These are phyloP conservation scores for Corydoras maculifer DNA, from an alignment of 2,113 vertebrate genomes.

Conservation along the genomic window DNA sequence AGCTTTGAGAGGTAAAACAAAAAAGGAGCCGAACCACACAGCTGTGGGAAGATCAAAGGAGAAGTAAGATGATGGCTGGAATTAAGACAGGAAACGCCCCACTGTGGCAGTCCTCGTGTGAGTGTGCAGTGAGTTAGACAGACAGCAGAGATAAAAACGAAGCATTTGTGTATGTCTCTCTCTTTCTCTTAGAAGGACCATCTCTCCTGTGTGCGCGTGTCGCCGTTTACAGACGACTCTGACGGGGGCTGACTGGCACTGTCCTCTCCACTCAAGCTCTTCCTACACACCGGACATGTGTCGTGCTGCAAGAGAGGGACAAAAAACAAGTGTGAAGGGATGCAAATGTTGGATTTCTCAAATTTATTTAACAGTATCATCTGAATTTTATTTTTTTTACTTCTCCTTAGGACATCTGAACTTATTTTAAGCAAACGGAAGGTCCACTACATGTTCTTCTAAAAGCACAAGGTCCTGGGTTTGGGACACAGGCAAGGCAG, in stretches of 20 bases:
- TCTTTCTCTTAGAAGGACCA: slow-evolving; percentile 89
- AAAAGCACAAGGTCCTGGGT: too few species aligned
- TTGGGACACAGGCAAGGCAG: too few species aligned
- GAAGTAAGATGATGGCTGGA: slow-evolving; percentile 35
- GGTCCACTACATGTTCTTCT: too few species aligned
- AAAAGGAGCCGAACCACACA: slow-evolving; percentile 35
- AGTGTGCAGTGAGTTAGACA: slow-evolving; percentile 33
- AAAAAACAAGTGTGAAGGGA: not conserved
- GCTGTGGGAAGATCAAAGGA: slow-evolving; percentile 28
- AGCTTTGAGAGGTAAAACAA: slow-evolving; percentile 1
- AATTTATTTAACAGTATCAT: too few species aligned
- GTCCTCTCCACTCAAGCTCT: slow-evolving; percentile 88
- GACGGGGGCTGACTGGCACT: slow-evolving; percentile 69
- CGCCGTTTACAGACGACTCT: slow-evolving; percentile 70
- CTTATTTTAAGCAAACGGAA: too few species aligned
- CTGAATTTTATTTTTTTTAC: too few species aligned
- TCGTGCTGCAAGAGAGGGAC: slow-evolving; percentile 74
- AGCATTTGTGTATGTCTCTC: slow-evolving; percentile 29
- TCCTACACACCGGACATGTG: slow-evolving; percentile 94
- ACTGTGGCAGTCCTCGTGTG: slow-evolving; percentile 18
- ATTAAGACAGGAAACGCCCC: slow-evolving; percentile 45
- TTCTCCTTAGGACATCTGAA: too few species aligned
- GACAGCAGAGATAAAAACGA: slow-evolving; percentile 32
- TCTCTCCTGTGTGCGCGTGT: slow-evolving; percentile 78
- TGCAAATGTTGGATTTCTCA: not conserved